Evolutionary conservation across 2,888 invertebrate species (phyloP).

Genomic region (Amphipoea lucens): DNA sequence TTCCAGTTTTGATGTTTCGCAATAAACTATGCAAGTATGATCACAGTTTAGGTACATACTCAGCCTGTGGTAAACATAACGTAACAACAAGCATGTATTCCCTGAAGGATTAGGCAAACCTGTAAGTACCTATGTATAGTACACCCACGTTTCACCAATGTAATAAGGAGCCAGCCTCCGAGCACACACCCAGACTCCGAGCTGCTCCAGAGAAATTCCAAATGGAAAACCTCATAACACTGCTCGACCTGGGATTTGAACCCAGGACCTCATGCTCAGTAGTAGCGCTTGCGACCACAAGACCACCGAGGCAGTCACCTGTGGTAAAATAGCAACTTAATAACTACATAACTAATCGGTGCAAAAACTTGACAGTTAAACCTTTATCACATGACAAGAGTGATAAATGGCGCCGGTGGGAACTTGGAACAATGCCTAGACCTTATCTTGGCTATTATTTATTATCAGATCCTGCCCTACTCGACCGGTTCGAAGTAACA

Average conservation of each 20-base stretch:
- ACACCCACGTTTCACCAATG: background rate
- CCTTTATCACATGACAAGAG: slow-evolving; percentile 28
- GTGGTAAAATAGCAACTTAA: background rate
- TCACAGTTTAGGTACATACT: background rate
- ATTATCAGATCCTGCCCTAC: slow-evolving; percentile 46
- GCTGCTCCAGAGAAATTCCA: background rate
- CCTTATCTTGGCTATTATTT: slow-evolving; percentile 51
- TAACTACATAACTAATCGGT: slow-evolving; percentile 9
- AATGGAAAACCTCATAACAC: background rate
- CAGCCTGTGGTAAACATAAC: background rate
- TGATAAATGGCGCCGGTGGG: slow-evolving; percentile 47
- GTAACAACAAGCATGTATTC: background rate
- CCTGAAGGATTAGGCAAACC: background rate
- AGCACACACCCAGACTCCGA: background rate
- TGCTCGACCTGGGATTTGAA: background rate
- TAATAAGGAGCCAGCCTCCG: background rate
- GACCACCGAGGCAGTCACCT: background rate
- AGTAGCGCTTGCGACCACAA: background rate
- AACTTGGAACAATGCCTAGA: slow-evolving; percentile 58
- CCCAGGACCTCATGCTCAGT: background rate
- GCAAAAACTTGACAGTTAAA: slow-evolving; percentile 29
- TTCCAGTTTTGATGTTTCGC: slow-evolving; percentile 11
- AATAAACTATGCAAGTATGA: slow-evolving; percentile 5
- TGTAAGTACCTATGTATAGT: background rate
- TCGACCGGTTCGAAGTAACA: slow-evolving; percentile 32